Conservation (phyloP, 2,113 vertebrate species). For the Morone saxatilis region DNA sequence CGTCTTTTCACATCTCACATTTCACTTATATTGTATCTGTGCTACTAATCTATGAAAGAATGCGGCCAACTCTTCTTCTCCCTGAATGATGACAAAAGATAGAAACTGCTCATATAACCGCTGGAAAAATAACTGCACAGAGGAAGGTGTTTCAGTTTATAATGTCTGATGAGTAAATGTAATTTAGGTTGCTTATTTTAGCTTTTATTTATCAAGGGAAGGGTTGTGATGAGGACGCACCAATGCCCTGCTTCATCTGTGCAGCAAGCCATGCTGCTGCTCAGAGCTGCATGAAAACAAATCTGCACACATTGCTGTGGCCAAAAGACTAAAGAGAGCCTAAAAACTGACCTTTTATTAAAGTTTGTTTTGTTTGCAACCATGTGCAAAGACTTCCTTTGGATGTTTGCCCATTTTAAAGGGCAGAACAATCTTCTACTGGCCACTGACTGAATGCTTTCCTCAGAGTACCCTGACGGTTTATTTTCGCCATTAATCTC, state of each 20-base stretch:
- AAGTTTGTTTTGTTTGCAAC: neutral
- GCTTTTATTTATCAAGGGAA: slow-evolving; percentile 2
- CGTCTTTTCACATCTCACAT: slow-evolving; percentile 56
- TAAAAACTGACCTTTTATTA: neutral
- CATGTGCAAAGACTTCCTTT: neutral
- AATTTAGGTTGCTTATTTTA: neutral
- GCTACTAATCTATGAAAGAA: slow-evolving; percentile 43
- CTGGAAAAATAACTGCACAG: neutral
- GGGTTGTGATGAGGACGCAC: neutral
- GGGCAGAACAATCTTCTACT: no score
- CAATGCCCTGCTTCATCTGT: neutral
- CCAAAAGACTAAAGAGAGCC: neutral
- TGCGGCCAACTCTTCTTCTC: slow-evolving; percentile 36
- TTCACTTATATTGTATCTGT: slow-evolving; percentile 62
- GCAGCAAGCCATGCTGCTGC: neutral
- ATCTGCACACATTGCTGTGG: neutral
- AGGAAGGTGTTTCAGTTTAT: neutral
- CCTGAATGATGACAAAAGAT: slow-evolving; percentile 28
- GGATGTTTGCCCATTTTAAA: no score
- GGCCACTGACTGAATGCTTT: no score
- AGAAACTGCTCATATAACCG: slow-evolving; percentile 21
- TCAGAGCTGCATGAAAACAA: neutral
- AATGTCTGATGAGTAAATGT: neutral
- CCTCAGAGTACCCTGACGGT: no score
- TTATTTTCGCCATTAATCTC: no score